Base-by-base conservation (phyloP, 2,797 vertebrate species). In the Prunella strophiata region DNA sequence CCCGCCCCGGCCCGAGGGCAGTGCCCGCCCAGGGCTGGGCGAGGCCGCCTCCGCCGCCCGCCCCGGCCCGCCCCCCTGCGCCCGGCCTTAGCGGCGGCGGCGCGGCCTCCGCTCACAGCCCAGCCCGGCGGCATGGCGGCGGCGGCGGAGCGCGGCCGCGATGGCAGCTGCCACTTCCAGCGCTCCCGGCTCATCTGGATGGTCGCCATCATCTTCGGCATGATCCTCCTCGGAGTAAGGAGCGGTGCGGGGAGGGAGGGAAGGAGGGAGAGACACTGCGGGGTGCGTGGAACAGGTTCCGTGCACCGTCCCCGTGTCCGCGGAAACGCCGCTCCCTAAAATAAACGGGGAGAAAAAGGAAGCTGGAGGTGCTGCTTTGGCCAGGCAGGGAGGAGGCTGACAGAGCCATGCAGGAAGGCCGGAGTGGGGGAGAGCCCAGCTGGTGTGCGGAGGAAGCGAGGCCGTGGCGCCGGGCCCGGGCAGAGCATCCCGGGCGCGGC, bases 181-280 rank as follows among this genome's bases (percentile, higher is more conserved):
- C 91, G 87, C n/a, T 91, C 96, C 36, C 91, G 84, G 42, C 71
- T 93, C 34, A 23, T 85, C 71, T 96, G 83, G 80, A 95, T 94
- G 95, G 30, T 85, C 25, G 88, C 67, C 58, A 95, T 96, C 88
- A 65, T 75, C 82, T 75, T 61, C 85, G 95, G 95, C 83, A 95
- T 83, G 76, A 1, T 94, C 63, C 0, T 89, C 29, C 92, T 96
- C 32, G 95, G 92, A 17, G 95, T 95, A 92, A 94, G 94, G 68
- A 79, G 48, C 32, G 48, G 86, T 10, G 36, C 22, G 29, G 72
- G 43, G 29, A 61, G 27, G 52, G 52, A 52, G 17, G n/a, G 10
- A 7, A 36, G 22, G 6, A 32, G 23, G 13, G 34, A 42, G 45
- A 1, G 66, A 6, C 13, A 15, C 9, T 3, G 55, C n/a, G 7